Evolutionary conservation across 2,888 invertebrate species (phyloP).

Genomic region (Metacarcinus magister): DNA sequence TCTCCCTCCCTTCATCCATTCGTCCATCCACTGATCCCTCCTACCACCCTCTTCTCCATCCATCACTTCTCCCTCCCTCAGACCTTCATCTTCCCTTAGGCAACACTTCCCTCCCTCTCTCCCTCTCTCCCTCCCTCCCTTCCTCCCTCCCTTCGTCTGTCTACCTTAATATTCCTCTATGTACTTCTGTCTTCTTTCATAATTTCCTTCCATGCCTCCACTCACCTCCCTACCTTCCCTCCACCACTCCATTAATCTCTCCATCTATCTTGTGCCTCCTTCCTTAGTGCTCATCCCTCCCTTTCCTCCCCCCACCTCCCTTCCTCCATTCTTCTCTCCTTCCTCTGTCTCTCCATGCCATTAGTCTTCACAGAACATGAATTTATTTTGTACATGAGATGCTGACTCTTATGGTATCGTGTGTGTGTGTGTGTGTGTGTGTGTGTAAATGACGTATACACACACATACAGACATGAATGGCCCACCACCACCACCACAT

Average conservation of each 20-base stretch:
- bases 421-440: conserved; percentile 43
- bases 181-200: conserved; percentile 41
- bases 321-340: background rate
- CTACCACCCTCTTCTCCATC: background rate
- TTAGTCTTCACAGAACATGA: conserved; percentile 55
- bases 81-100: background rate
- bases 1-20: conserved; percentile 12
- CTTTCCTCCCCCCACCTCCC: background rate
- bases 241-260: conserved; percentile 30
- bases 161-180: conserved; percentile 13
- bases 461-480: background rate
- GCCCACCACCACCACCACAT: background rate
- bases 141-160: background rate
- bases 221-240: conserved; percentile 36
- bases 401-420: background rate
- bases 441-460: conserved; percentile 35
- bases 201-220: conserved; percentile 29
- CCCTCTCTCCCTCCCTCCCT: background rate
- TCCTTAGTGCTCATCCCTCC: conserved; percentile 44
- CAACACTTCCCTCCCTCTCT: background rate
- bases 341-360: conserved; percentile 27
- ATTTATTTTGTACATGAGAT: conserved; percentile 52
- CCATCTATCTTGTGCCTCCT: conserved; percentile 41
- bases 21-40: background rate
- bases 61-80: background rate